phyloP scores from a whole-genome alignment of 2,113 vertebrate genomes.

The Delphinus delphis region DNA sequence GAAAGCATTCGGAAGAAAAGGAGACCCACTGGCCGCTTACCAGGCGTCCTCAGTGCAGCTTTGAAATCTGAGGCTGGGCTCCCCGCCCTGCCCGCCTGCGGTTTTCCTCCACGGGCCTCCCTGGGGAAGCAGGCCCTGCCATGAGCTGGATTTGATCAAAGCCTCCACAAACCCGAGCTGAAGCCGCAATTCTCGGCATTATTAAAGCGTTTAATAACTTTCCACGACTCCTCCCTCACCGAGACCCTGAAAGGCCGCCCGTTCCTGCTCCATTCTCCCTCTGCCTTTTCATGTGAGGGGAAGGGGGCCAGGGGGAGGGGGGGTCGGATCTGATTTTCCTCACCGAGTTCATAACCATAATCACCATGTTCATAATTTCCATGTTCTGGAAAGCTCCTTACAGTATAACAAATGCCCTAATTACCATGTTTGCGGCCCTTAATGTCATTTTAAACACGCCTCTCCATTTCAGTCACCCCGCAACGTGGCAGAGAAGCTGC shows the following conservation, averaged over 20 bases:
- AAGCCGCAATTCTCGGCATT: conserved; percentile 42
- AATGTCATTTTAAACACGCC: conserved; percentile 24
- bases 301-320: rapidly evolving
- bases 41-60: background rate
- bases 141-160: conserved; percentile 62
- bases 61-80: conserved; percentile 60
- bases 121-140: background rate
- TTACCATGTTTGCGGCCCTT: conserved; percentile 16
- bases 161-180: conserved; percentile 49
- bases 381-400: conserved; percentile 62
- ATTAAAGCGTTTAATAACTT: conserved; percentile 67
- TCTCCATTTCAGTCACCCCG: background rate
- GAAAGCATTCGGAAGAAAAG: background rate
- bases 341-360: conserved; percentile 43
- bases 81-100: background rate
- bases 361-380: conserved; percentile 42
- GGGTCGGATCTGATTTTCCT: conserved; percentile 52
- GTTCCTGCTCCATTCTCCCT: background rate
- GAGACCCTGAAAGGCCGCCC: background rate
- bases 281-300: background rate
- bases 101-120: background rate
- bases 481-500: background rate
- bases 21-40: background rate
- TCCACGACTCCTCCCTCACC: background rate
- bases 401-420: conserved; percentile 59